A percentile compares a stretch with the other conserved stretches of the same genome.
Evolutionary conservation across 2,113 vertebrate genomes (phyloP).

Genomic region (Dunckerocampus dactyliophorus): DNA sequence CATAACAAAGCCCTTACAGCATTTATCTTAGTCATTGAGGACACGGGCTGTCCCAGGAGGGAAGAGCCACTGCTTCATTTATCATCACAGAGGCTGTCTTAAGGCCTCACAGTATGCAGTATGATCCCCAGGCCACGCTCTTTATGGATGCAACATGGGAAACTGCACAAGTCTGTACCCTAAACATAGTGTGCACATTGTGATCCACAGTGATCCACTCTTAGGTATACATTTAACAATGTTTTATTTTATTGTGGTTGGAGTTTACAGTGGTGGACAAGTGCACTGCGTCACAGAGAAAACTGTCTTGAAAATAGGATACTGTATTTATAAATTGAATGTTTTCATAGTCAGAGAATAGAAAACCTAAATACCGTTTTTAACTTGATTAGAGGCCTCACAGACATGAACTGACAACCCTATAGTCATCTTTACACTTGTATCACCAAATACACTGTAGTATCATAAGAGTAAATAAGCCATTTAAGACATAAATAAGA

Average conservation of each 20-base stretch:
- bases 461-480: too few species aligned
- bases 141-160: slow-evolving; percentile 40
- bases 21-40: slow-evolving; percentile 50
- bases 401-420: too few species aligned
- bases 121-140: slow-evolving; percentile 44
- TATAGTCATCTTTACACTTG: too few species aligned
- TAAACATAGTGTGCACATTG: slow-evolving; percentile 69
- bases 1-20: slow-evolving; percentile 29
- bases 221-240: background rate
- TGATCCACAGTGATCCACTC: slow-evolving; percentile 28
- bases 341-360: too few species aligned
- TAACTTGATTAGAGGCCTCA: too few species aligned
- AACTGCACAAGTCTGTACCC: slow-evolving; percentile 58
- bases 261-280: background rate
- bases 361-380: too few species aligned
- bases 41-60: slow-evolving; percentile 50
- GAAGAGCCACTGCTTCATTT: slow-evolving; percentile 51
- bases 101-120: slow-evolving; percentile 37
- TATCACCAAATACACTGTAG: too few species aligned
- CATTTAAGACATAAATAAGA: too few species aligned
- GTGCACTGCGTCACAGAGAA: background rate
- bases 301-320: background rate
- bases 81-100: slow-evolving; percentile 44
- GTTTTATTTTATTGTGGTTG: background rate
- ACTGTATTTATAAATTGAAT: too few species aligned